Base-by-base conservation (phyloP, 2,888 invertebrate genomes). In the Cephus pygmeus region DNA sequence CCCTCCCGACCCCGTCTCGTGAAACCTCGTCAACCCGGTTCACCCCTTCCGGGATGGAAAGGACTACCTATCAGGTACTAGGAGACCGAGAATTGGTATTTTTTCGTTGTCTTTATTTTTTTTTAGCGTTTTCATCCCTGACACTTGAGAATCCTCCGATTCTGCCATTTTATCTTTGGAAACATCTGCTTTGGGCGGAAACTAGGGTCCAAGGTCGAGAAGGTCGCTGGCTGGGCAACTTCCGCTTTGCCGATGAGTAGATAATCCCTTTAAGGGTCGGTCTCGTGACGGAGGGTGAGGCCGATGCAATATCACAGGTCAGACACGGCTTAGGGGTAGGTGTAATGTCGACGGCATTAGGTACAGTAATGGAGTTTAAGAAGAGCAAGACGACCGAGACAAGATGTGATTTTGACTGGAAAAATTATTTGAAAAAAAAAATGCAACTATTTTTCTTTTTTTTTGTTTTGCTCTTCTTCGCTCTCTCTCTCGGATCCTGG, bases 381-480 rank as follows among this genome's bases (percentile, higher is more conserved):
- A 23, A 56, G 23, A 56, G 40, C 40, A 56, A 23, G 23, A 23
- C 2, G 9, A 56, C 9, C 23, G 56, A 23, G 56, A 56, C 23
- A 9, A 23, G 56, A 23, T 23, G 9, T 23, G 56, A 23, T 56
- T 56, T 56, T 56, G 56, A 15, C 6, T 56, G 0, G 9, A 56
- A 56, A 23, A 40, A 6, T 40, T 23, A 0, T 12, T 11, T 3
- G 11, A 35, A 35, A 35, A 35, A 3, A 11, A 35, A 11, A 35
- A 35, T 35, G 6, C 15, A 4, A 40, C 69, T 76, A 69, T 77
- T 79, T 76, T 69, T 34, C 78, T 79, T 79, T 69, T 73, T 75
- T n/a, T 69, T 71, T 68, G 23, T 75, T 56, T 75, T 73, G n/a
- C 69, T 80, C 76, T 69, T 76, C 68, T 11, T 40, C 34, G 12